phyloP scores from a whole-genome alignment of 2,113 vertebrate species.

The Alligator mississippiensis region DNA sequence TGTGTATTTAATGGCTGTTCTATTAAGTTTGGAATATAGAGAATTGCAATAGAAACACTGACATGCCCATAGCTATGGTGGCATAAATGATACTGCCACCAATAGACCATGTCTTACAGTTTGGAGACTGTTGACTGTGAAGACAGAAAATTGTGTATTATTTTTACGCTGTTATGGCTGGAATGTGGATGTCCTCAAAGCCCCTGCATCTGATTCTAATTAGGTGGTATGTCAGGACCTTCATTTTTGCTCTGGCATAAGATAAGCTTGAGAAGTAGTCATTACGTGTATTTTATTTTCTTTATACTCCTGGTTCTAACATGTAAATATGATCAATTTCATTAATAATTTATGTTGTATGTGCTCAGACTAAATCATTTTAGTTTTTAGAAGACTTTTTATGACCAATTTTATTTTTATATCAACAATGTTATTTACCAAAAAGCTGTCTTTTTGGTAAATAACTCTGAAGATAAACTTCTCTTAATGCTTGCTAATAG shows the following conservation, averaged over 20 bases:
- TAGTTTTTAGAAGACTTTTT: slow-evolving; percentile 26
- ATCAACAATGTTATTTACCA: background rate
- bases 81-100: background rate
- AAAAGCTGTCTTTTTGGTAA: slow-evolving; percentile 35
- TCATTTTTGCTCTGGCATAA: slow-evolving; percentile 45
- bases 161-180: background rate
- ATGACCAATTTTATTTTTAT: slow-evolving; percentile 37
- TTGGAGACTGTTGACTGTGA: background rate
- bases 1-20: slow-evolving; percentile 67
- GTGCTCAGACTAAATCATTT: slow-evolving; percentile 38
- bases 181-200: slow-evolving; percentile 28
- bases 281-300: slow-evolving; percentile 57
- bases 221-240: slow-evolving; percentile 62
- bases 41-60: slow-evolving; percentile 46
- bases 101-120: slow-evolving; percentile 8
- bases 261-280: slow-evolving; percentile 3
- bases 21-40: slow-evolving; percentile 59
- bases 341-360: slow-evolving; percentile 48
- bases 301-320: slow-evolving; percentile 40
- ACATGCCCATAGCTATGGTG: slow-evolving; percentile 27
- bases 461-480: slow-evolving; percentile 51
- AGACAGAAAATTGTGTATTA: background rate
- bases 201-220: slow-evolving; percentile 42
- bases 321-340: slow-evolving; percentile 46
- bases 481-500: slow-evolving; percentile 57